A percentile compares a stretch with the other conserved stretches of the same genome.
Conservation (phyloP, 2,113 vertebrate genomes). For the Turdus rufiventris region DNA sequence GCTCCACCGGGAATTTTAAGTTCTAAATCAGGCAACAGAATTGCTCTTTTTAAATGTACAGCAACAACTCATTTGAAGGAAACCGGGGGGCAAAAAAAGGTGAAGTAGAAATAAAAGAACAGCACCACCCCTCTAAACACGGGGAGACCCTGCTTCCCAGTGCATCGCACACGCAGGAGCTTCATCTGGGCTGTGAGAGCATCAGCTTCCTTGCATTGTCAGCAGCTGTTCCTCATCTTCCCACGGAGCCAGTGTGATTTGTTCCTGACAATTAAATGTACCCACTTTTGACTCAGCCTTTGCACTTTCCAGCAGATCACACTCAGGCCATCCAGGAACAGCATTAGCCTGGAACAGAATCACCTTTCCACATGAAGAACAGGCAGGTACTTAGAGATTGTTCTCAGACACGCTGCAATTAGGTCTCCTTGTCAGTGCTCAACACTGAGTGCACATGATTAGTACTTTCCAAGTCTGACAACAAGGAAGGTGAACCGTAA, state of each 20-base stretch:
- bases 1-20: not conserved
- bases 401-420: not conserved
- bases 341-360: not conserved
- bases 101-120: not conserved
- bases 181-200: not conserved
- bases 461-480: not conserved
- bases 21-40: not conserved
- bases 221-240: not conserved
- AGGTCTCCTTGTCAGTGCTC: not conserved
- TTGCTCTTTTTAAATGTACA: not conserved
- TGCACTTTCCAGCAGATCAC: not conserved
- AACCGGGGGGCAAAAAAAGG: not conserved
- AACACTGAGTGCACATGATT: not conserved
- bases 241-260: not conserved
- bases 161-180: not conserved
- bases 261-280: not conserved
- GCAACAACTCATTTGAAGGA: not conserved
- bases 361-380: not conserved
- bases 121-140: not conserved
- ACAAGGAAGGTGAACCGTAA: not conserved
- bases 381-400: not conserved
- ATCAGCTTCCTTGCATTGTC: not conserved
- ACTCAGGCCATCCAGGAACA: not conserved
- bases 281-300: not conserved
- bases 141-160: not conserved